Percentiles rank a stretch among this genome's conserved stretches.
phyloP scores from a whole-genome alignment of 2,797 vertebrate genomes.

The Crax fasciolata region DNA sequence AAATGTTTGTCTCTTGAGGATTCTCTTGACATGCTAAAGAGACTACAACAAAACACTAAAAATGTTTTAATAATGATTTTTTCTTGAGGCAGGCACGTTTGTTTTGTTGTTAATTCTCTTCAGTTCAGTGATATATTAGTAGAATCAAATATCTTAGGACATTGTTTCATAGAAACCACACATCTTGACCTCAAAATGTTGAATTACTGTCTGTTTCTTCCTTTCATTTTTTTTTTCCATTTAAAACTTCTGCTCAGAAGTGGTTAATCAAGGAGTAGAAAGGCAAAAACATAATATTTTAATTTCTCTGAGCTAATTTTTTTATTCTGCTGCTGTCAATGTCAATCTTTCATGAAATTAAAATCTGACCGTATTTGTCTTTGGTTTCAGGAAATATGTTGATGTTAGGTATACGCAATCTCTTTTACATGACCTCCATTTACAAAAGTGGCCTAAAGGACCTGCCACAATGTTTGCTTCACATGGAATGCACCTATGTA shows the following conservation, averaged over 20 bases:
- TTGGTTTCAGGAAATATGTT: not conserved
- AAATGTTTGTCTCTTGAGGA: not conserved
- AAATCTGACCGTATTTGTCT: not conserved
- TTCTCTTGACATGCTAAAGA: slow-evolving; percentile 38
- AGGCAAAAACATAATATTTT: not conserved
- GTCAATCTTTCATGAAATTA: not conserved
- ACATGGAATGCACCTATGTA: not conserved
- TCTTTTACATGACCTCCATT: not conserved
- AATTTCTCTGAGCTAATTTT: not conserved
- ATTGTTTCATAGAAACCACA: not conserved
- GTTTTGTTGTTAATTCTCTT: slow-evolving; percentile 25
- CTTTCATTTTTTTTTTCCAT: not conserved
- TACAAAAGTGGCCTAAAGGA: not conserved
- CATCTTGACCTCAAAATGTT: not conserved
- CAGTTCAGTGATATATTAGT: not conserved
- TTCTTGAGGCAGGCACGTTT: not conserved
- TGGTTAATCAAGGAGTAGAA: not conserved
- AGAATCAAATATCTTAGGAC: slow-evolving; percentile 28
- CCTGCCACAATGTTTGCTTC: not conserved
- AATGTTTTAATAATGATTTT: not conserved
- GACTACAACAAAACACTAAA: not conserved
- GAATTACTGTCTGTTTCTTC: not conserved
- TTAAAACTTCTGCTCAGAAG: not conserved
- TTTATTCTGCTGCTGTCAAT: not conserved
- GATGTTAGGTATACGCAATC: not conserved